Evolutionary conservation across 2,888 invertebrate genomes (phyloP).

Genomic region (Gari tellinella): DNA sequence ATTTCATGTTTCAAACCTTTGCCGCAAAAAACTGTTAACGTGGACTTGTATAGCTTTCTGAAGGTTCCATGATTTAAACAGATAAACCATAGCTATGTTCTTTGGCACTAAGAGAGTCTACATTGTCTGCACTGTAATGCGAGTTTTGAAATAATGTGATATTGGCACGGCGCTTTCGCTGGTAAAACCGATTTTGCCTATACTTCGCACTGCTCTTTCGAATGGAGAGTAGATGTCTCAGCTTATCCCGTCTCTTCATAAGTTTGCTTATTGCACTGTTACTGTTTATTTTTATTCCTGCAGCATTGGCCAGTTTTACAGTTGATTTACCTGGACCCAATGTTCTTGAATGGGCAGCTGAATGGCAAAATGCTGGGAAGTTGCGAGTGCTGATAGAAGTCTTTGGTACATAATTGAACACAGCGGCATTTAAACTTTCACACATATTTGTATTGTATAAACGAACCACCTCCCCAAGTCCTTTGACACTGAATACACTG

Average conservation of each 20-base stretch:
- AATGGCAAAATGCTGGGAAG: neutral
- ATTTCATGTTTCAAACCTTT: too few species aligned
- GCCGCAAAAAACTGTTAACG: too few species aligned
- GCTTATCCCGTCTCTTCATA: too few species aligned
- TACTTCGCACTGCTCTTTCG: too few species aligned
- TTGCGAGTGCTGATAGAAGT: neutral
- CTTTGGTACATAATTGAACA: neutral
- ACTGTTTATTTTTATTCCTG: neutral
- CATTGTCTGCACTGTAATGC: neutral
- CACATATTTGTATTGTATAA: too few species aligned
- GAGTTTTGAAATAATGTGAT: neutral
- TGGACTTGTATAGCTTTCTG: too few species aligned
- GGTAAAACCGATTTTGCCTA: neutral
- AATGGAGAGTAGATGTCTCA: too few species aligned
- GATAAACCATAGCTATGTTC: neutral
- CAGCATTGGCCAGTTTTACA: neutral
- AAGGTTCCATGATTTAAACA: too few species aligned
- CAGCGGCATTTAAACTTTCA: too few species aligned
- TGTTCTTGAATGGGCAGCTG: neutral
- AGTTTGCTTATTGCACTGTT: constrained; percentile 1
- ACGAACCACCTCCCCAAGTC: neutral
- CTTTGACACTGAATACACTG: neutral
- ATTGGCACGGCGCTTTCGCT: neutral
- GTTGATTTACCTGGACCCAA: neutral
- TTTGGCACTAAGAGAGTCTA: neutral